phyloP scores from a whole-genome alignment of 2,888 invertebrate species.

The Frankliniella intonsa region DNA sequence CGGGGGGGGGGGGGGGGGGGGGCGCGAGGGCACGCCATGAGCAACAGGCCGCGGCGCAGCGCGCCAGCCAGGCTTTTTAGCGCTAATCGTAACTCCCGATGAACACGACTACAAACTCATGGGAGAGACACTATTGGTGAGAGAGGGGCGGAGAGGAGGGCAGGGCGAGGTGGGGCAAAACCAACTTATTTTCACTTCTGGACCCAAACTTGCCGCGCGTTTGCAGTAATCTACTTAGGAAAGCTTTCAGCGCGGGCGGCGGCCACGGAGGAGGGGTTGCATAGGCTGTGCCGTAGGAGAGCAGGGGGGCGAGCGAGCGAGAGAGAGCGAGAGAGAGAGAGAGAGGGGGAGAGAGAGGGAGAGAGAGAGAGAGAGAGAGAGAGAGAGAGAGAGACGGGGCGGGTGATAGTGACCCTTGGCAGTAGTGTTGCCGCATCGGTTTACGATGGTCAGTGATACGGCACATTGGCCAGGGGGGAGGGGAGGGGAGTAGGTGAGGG shows the following conservation, averaged over 20 bases:
- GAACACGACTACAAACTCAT: background rate
- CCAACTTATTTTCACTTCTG: constrained; percentile 22
- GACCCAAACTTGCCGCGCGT: background rate
- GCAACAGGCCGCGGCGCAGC: too few species aligned
- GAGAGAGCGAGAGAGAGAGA: too few species aligned
- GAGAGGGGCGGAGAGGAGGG: background rate
- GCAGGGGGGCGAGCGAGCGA: too few species aligned
- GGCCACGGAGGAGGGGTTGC: background rate
- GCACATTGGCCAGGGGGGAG: background rate
- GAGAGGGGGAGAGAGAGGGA: too few species aligned
- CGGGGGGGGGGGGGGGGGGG: too few species aligned
- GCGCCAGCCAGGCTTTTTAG: too few species aligned
- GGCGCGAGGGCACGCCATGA: too few species aligned
- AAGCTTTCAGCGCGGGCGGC: constrained; percentile 10
- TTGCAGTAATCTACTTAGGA: constrained; percentile 20
- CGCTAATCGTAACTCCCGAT: background rate
- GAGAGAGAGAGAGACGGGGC: too few species aligned
- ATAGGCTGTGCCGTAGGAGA: too few species aligned
- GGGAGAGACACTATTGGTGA: background rate
- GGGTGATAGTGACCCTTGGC: background rate
- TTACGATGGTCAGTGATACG: constrained; percentile 22
- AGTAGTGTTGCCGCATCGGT: background rate
- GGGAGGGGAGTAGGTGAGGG: background rate
- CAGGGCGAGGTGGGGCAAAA: background rate
- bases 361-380: too few species aligned